Conservation (phyloP, 2,888 invertebrate species). For the Creontiades dilutus region DNA sequence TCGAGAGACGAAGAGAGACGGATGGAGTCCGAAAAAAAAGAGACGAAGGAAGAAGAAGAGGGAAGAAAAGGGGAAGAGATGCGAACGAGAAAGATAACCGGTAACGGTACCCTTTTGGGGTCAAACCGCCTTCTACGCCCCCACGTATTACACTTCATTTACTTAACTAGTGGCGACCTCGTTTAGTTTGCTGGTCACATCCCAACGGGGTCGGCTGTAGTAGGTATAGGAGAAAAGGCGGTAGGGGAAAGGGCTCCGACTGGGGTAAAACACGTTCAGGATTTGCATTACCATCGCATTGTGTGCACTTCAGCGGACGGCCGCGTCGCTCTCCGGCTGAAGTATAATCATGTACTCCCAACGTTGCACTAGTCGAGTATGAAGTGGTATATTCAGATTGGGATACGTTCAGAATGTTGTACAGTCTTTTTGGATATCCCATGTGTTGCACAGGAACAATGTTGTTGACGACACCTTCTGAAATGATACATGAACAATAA, state of each 20-base stretch:
- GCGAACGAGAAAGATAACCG: slow-evolving; percentile 59
- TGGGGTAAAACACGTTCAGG: slow-evolving; percentile 47
- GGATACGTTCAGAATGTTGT: too few species aligned
- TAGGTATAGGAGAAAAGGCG: not conserved
- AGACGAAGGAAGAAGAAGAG: slow-evolving; percentile 27
- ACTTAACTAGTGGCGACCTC: slow-evolving; percentile 71
- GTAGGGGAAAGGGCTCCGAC: slow-evolving; percentile 34
- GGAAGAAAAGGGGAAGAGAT: slow-evolving; percentile 61
- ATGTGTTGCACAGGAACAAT: too few species aligned
- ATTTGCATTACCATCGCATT: slow-evolving; percentile 50
- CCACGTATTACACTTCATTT: slow-evolving; percentile 71
- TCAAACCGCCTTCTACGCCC: slow-evolving; percentile 69
- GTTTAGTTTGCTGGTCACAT: slow-evolving; percentile 70
- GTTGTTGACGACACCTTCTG: too few species aligned
- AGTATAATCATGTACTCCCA: too few species aligned
- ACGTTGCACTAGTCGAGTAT: too few species aligned
- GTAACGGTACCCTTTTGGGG: slow-evolving; percentile 71
- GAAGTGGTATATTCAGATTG: too few species aligned
- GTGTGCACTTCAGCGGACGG: slow-evolving; percentile 28
- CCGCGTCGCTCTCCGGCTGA: too few species aligned
- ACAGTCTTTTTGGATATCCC: too few species aligned
- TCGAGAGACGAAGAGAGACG: slow-evolving; percentile 29
- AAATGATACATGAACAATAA: too few species aligned
- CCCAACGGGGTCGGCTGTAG: slow-evolving; percentile 49
- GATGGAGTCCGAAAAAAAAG: not conserved